Conservation (phyloP, 2,113 vertebrate species). For the Tor tambroides region DNA sequence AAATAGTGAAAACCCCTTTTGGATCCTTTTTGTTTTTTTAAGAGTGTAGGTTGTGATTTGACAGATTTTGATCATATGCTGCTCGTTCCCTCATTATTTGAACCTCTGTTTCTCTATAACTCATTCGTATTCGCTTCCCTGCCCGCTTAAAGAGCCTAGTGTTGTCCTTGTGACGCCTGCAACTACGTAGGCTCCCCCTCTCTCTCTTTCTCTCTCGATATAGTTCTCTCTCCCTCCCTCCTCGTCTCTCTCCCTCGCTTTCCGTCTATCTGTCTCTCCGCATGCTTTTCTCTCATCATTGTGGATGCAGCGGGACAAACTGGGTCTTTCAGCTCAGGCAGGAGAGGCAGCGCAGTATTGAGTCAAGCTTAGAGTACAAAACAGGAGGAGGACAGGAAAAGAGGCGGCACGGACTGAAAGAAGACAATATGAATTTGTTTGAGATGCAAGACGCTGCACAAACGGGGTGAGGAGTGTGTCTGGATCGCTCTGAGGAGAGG, state of each 20-base stretch:
- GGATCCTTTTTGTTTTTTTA: neutral
- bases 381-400: conserved; percentile 13
- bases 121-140: neutral
- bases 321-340: neutral
- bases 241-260: conserved; percentile 6
- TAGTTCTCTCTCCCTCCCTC: neutral
- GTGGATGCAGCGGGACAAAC: conserved; percentile 40
- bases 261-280: conserved; percentile 9
- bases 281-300: conserved; percentile 39
- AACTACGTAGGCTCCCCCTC: conserved; percentile 47
- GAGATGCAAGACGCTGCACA: neutral
- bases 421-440: conserved; percentile 27
- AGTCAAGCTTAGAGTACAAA: conserved; percentile 25
- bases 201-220: conserved; percentile 8
- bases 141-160: conserved; percentile 35
- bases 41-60: neutral
- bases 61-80: neutral
- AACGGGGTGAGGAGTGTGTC: conserved; percentile 19
- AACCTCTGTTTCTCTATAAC: neutral
- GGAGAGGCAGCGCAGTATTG: neutral
- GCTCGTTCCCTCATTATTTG: neutral
- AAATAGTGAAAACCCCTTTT: neutral
- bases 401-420: neutral
- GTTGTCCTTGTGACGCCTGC: conserved; percentile 44
- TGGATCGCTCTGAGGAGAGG: conserved; percentile 38